Conservation (phyloP, 2,113 vertebrate genomes). For the Phaethornis superciliosus region DNA sequence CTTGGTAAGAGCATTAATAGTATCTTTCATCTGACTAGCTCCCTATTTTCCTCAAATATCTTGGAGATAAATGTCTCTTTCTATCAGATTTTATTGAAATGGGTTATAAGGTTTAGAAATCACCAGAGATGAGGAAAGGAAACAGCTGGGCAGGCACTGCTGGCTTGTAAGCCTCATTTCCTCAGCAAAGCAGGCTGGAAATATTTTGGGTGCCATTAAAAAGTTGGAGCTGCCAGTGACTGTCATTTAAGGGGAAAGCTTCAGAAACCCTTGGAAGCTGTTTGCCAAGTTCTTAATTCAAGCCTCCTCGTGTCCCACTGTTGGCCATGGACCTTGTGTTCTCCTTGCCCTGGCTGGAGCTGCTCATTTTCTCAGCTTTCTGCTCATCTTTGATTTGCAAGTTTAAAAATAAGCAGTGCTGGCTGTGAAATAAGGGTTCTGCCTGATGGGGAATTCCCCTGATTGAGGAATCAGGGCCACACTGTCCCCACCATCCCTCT, state of each 20-base stretch:
- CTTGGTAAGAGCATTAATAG: neutral
- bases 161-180: neutral
- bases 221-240: conserved; percentile 12
- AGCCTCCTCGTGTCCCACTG: too few species aligned
- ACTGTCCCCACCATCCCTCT: rapidly evolving
- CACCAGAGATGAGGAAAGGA: conserved; percentile 1
- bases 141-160: neutral
- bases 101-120: conserved; percentile 48
- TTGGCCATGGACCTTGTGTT: neutral
- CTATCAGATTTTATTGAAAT: conserved; percentile 35
- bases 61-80: conserved; percentile 33
- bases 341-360: neutral
- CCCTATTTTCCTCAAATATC: conserved; percentile 16
- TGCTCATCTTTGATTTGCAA: neutral
- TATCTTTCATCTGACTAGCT: conserved; percentile 23
- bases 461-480: neutral
- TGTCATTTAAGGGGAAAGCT: neutral
- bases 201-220: conserved; percentile 21
- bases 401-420: neutral
- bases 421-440: neutral
- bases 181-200: conserved; percentile 49
- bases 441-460: neutral
- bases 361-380: rapidly evolving
- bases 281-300: neutral
- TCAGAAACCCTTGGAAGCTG: neutral